Evolutionary conservation across 2,797 vertebrate species (phyloP).

Genomic region (Gorsachius magnificus): DNA sequence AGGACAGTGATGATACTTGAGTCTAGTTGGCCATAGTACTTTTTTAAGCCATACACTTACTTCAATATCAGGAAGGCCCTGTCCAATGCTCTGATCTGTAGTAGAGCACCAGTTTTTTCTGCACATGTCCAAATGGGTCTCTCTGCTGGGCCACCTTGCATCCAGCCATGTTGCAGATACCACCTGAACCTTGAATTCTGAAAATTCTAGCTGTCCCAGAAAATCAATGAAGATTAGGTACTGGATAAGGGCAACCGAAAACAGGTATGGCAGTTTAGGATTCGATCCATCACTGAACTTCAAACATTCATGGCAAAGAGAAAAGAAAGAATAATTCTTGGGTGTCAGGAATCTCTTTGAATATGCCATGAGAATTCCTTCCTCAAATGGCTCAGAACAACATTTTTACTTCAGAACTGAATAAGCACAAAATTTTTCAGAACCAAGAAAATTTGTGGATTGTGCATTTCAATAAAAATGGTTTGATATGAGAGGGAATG

Average conservation of each 20-base stretch:
- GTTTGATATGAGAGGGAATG: background rate
- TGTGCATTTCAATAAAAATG: background rate
- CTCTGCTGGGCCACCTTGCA: background rate
- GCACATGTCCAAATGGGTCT: background rate
- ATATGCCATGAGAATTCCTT: background rate
- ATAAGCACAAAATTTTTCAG: background rate
- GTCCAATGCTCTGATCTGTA: background rate
- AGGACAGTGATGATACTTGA: background rate
- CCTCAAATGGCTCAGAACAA: background rate
- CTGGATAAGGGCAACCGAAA: fast-evolving
- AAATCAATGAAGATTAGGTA: background rate
- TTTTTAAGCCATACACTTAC: background rate
- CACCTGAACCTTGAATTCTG: background rate
- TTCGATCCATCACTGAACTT: background rate
- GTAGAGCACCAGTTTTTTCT: background rate
- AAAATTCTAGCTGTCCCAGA: background rate
- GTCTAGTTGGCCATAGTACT: background rate
- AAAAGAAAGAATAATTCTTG: background rate
- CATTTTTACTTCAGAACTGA: background rate
- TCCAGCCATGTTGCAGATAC: background rate
- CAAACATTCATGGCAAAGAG: background rate
- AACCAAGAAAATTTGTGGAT: background rate
- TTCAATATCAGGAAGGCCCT: background rate
- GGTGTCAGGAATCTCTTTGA: background rate
- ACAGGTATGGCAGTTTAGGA: background rate